Evolutionary conservation across 1,140 invertebrate species (phyloP).

Genomic region (Conus ventricosus): DNA sequence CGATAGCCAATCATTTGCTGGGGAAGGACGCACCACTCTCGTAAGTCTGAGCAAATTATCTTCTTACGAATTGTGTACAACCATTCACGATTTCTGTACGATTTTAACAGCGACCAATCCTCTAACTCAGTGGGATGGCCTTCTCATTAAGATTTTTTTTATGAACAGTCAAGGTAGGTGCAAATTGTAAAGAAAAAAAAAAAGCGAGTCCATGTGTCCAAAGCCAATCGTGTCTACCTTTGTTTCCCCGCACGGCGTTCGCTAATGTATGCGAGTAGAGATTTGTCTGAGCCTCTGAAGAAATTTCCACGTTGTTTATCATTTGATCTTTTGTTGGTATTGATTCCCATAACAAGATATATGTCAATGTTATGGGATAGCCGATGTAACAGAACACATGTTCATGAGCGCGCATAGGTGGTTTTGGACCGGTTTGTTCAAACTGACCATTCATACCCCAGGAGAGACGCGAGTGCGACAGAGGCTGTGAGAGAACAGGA

Average conservation of each 20-base stretch:
- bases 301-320: not conserved
- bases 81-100: slow-evolving; percentile 39
- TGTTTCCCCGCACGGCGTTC: not conserved
- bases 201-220: not conserved
- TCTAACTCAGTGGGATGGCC: slow-evolving; percentile 15
- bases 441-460: not conserved
- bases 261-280: slow-evolving; percentile 16
- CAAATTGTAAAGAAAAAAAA: not conserved
- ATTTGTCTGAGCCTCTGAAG: not conserved
- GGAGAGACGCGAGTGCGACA: too few species aligned
- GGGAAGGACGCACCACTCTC: slow-evolving; percentile 79
- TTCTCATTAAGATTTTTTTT: not conserved
- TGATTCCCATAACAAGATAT: not conserved
- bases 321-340: not conserved
- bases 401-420: not conserved
- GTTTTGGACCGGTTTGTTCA: not conserved
- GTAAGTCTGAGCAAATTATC: slow-evolving; percentile 86
- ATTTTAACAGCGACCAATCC: slow-evolving; percentile 25
- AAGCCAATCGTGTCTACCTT: slow-evolving; percentile 8
- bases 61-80: slow-evolving; percentile 70
- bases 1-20: slow-evolving; percentile 73
- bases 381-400: not conserved
- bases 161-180: not conserved
- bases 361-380: not conserved
- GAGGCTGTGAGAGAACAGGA: not conserved